Evolutionary conservation across 2,888 invertebrate species (phyloP).

Genomic region (Catocala sponsa): DNA sequence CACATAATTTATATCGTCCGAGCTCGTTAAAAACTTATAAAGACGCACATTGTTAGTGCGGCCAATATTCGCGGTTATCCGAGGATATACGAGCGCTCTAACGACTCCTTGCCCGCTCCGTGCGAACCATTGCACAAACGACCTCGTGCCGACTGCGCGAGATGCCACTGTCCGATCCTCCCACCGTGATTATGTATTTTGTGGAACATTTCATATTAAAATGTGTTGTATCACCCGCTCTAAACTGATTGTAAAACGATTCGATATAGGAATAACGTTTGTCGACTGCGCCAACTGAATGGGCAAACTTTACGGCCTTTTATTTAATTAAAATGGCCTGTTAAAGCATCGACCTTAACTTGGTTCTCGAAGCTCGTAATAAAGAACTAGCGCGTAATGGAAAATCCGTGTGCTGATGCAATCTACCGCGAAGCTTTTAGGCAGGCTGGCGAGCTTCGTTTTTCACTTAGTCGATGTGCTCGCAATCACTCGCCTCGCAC

Average conservation of each 20-base stretch:
- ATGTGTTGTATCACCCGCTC: conserved; percentile 14
- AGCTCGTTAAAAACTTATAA: conserved; percentile 89
- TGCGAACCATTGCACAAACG: conserved; percentile 69
- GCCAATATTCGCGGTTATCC: conserved; percentile 85
- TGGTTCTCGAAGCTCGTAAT: conserved; percentile 58
- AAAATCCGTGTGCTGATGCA: conserved; percentile 85
- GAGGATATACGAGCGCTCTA: conserved; percentile 80
- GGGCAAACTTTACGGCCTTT: conserved; percentile 27
- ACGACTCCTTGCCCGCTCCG: conserved; percentile 71
- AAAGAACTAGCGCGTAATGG: conserved; percentile 77
- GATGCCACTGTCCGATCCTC: conserved; percentile 56
- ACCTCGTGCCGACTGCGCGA: conserved; percentile 58
- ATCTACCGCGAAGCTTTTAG: conserved; percentile 83
- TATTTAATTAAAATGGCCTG: conserved; percentile 53
- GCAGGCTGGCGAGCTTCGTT: conserved; percentile 72
- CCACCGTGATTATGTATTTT: conserved; percentile 45
- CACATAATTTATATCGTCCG: conserved; percentile 87
- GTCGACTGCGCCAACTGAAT: conserved; percentile 19
- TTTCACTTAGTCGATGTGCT: conserved; percentile 77
- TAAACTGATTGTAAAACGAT: conserved; percentile 23
- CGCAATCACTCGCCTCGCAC: conserved; percentile 71
- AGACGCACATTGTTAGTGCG: conserved; percentile 88
- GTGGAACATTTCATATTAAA: conserved; percentile 42
- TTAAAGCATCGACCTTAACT: conserved; percentile 51
- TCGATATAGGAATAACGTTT: conserved; percentile 29